A percentile compares a stretch with the other conserved stretches of the same genome.
phyloP scores from a whole-genome alignment of 2,113 vertebrate species.

The Pagrus major region DNA sequence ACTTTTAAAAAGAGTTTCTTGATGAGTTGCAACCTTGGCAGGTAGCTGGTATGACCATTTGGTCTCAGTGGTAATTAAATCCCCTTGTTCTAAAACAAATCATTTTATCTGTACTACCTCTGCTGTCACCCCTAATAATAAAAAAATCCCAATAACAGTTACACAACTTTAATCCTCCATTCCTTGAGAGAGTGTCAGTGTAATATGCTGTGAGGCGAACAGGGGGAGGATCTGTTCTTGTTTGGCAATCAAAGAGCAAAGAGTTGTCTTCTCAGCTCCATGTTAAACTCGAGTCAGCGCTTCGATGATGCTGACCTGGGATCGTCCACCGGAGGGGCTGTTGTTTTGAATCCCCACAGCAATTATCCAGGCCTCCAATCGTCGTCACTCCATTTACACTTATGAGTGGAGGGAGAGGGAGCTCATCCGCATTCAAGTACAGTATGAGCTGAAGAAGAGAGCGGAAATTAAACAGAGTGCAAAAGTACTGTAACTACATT shows the following conservation, averaged over 20 bases:
- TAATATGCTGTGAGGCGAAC: background rate
- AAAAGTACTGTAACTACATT: conserved; percentile 13
- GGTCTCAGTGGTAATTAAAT: background rate
- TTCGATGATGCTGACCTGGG: conserved; percentile 14
- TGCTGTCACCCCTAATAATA: background rate
- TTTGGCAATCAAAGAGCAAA: conserved; percentile 18
- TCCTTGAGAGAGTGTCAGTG: background rate
- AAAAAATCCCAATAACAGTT: background rate
- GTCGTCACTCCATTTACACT: conserved; percentile 2
- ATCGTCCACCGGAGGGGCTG: conserved; percentile 28
- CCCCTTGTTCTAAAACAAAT: background rate
- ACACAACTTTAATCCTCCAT: background rate
- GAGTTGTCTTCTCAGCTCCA: background rate
- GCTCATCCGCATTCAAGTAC: background rate
- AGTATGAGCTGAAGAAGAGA: background rate
- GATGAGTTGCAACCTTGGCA: too few relatives aligned
- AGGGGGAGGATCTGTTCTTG: background rate
- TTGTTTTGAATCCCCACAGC: conserved; percentile 26
- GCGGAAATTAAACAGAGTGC: background rate
- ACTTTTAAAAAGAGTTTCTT: too few relatives aligned
- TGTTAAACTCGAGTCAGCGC: background rate
- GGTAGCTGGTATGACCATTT: background rate
- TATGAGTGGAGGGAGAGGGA: conserved; percentile 7
- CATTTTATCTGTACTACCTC: background rate
- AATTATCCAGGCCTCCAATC: conserved; percentile 37